phyloP scores from a whole-genome alignment of 2,113 vertebrate species.

The Reinhardtius hippoglossoides region DNA sequence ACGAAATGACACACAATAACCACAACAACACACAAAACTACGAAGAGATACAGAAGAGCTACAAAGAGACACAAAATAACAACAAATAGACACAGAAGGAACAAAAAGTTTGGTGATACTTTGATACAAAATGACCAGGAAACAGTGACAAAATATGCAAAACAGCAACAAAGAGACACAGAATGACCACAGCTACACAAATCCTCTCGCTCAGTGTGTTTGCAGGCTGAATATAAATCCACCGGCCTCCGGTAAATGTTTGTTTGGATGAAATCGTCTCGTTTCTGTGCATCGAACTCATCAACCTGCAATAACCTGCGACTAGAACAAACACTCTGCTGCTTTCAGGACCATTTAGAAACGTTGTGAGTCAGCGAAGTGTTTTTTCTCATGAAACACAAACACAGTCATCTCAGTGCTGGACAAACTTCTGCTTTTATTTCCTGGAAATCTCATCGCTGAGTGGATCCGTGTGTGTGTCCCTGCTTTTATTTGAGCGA shows the following conservation, averaged over 20 bases:
- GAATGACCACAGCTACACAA: neutral
- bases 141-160: neutral
- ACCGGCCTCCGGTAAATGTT: too few relatives aligned
- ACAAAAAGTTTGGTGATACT: too few relatives aligned
- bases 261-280: too few relatives aligned
- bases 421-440: neutral
- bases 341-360: neutral
- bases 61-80: too few relatives aligned
- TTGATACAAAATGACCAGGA: neutral
- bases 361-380: neutral
- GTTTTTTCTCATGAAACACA: neutral
- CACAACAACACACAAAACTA: too few relatives aligned
- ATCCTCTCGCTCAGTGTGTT: too few relatives aligned
- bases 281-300: too few relatives aligned
- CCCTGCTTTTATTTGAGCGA: constrained; percentile 31
- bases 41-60: too few relatives aligned
- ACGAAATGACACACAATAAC: too few relatives aligned
- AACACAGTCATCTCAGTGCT: neutral
- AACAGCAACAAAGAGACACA: neutral
- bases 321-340: constrained; percentile 11
- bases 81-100: too few relatives aligned
- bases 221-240: too few relatives aligned
- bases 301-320: neutral
- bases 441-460: neutral
- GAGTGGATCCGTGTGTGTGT: constrained; percentile 6